Evolutionary conservation across 2,797 vertebrate species (phyloP), one percentile per base, ranked within the genome.

Genomic region (Cirrhinus molitorella): DNA sequence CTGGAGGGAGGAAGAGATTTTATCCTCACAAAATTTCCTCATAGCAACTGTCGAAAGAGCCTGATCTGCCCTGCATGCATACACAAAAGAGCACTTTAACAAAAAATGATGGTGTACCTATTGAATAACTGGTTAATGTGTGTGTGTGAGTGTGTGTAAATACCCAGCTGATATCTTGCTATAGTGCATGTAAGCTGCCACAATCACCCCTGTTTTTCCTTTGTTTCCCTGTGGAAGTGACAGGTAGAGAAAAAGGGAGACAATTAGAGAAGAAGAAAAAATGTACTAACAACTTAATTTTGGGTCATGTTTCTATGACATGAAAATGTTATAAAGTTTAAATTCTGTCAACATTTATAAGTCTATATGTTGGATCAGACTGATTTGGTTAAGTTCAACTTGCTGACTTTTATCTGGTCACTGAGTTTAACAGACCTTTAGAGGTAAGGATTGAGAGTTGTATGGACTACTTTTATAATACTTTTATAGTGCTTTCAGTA

Each of bases 141-240:
- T 53, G 45, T 43, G 53, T 37, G 31, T 23, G 47, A n/a, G 47
- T 71, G 67, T 82, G 40, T 61, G 28, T 53, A 74, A 23, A 9
- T 88, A 98, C 97, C 97, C 96, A 61, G 97, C 96, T 25, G 96
- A 97, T 83, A 97, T 96, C 93, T 96, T 97, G 95, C 96, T 98
- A 93, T 97, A 98, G 92, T 98, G 96, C 97, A 97, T 97, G 87
- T 97, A 98, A 70, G 97, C 96, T 6, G 96, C 96, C 77, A 97
- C 94, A 21, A 98, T 96, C 86, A 97, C 96, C 4, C 97, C 97
- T 0, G 96, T 96, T 91, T 97, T 97, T 73, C 97, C 96, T 91
- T 96, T 97, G 93, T 95, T 94, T 43, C 97, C 97, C 97, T 98
- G 91, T 70, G 40, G 86, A 4, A 51, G 40, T 85, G 3, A 74